Conservation (phyloP, 2,113 vertebrate species). For the Megalops atlanticus region DNA sequence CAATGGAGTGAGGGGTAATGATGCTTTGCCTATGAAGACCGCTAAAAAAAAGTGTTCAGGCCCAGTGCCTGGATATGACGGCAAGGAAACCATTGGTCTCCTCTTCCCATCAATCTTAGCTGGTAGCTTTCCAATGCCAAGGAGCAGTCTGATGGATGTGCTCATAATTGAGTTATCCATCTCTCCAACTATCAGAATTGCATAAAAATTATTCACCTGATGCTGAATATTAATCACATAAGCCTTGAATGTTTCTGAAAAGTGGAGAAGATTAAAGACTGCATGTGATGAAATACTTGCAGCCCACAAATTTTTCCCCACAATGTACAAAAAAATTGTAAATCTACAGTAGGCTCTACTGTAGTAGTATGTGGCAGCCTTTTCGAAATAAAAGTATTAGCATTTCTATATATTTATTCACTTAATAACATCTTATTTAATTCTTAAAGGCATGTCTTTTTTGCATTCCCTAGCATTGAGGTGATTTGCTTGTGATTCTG, state of each 20-base stretch:
- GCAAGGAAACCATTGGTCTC: constrained; percentile 88
- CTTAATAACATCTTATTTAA: no score
- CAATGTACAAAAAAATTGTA: constrained; percentile 55
- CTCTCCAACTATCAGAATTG: constrained; percentile 96
- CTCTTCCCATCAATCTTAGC: constrained; percentile 93
- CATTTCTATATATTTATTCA: no score
- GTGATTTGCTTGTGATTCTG: background rate
- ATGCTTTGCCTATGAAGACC: constrained; percentile 95
- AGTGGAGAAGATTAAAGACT: constrained; percentile 70
- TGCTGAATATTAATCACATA: constrained; percentile 98
- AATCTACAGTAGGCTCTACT: background rate
- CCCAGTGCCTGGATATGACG: constrained; percentile 92
- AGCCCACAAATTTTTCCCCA: constrained; percentile 41
- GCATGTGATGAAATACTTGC: constrained; percentile 69
- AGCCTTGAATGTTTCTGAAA: constrained; percentile 88
- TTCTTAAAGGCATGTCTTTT: background rate
- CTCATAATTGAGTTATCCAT: constrained; percentile 99
- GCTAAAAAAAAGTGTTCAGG: constrained; percentile 79
- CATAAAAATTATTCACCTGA: constrained; percentile 99
- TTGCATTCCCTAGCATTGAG: background rate
- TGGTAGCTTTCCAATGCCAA: constrained; percentile 86
- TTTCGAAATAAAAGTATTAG: no score
- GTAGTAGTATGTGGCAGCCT: background rate
- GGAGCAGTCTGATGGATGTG: constrained; percentile 96
- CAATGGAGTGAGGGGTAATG: constrained; percentile 97